Evolutionary conservation across 2,797 vertebrate species (phyloP).

Genomic region (Vespertilio murinus): DNA sequence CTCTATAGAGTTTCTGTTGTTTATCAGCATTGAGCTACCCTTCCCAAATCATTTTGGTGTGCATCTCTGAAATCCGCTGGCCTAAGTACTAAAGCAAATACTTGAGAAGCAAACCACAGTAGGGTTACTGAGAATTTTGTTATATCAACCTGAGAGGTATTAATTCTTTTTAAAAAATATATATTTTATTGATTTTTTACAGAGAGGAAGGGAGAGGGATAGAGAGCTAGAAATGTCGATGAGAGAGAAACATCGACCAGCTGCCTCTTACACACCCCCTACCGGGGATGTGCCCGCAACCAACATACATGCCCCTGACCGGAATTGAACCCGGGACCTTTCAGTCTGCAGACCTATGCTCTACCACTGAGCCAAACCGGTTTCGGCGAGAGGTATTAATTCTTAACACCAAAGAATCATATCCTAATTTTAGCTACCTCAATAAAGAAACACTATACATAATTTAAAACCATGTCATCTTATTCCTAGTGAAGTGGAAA

Average conservation of each 20-base stretch:
- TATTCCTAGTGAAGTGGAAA: background rate
- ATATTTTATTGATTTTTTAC: too few relatives aligned
- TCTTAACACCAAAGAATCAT: background rate
- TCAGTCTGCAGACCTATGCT: too few relatives aligned
- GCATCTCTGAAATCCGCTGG: background rate
- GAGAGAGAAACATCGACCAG: too few relatives aligned
- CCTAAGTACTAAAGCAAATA: background rate
- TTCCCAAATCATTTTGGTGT: background rate
- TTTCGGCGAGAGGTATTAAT: background rate
- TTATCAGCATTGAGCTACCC: background rate
- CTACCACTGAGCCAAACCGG: too few relatives aligned
- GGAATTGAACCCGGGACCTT: too few relatives aligned
- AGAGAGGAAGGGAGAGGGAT: too few relatives aligned
- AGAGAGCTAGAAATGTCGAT: too few relatives aligned
- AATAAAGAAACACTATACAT: background rate
- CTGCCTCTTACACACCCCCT: too few relatives aligned
- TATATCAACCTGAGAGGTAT: background rate
- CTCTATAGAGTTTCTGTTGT: background rate
- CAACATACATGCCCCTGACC: too few relatives aligned
- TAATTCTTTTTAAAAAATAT: background rate
- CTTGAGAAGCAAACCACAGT: background rate
- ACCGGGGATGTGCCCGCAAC: too few relatives aligned
- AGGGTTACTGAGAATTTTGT: background rate
- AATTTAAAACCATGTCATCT: background rate
- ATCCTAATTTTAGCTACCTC: constrained; percentile 31